A percentile compares a stretch with the other conserved stretches of the same genome.
These are phyloP conservation scores for Molorchus minor DNA, from an alignment of 2,888 invertebrate species.

Conservation along the genomic window DNA sequence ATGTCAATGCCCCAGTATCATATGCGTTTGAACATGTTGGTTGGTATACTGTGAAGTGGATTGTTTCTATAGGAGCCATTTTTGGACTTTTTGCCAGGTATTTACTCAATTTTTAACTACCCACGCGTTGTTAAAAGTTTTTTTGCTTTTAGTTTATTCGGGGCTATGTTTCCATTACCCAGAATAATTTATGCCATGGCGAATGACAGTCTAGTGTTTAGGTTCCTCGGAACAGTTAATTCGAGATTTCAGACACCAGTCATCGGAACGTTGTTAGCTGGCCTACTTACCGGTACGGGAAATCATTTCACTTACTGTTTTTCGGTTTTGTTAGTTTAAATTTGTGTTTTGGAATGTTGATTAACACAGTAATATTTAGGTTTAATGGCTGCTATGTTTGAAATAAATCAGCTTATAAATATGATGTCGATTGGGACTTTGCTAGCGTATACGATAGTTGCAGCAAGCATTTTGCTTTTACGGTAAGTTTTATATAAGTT, in stretches of 20 bases:
- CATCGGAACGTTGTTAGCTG: slow-evolving; percentile 78
- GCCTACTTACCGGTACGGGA: slow-evolving; percentile 66
- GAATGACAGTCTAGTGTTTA: slow-evolving; percentile 83
- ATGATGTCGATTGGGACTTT: slow-evolving; percentile 85
- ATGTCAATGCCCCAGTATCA: slow-evolving; percentile 82
- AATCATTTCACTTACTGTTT: not conserved
- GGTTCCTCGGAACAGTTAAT: slow-evolving; percentile 77
- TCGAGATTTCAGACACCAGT: slow-evolving; percentile 81
- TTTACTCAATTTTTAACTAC: slow-evolving; percentile 3
- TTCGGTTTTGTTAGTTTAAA: not conserved
- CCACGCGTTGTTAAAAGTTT: not conserved
- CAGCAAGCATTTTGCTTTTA: slow-evolving; percentile 76
- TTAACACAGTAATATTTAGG: slow-evolving; percentile 57
- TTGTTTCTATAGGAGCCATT: slow-evolving; percentile 85
- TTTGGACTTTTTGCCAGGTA: slow-evolving; percentile 87
- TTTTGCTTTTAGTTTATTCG: slow-evolving; percentile 73
- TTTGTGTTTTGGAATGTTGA: slow-evolving; percentile 2
- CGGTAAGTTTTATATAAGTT: slow-evolving; percentile 70
- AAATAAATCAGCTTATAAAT: slow-evolving; percentile 75
- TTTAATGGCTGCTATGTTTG: slow-evolving; percentile 74
- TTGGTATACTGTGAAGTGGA: slow-evolving; percentile 81
- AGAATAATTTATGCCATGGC: slow-evolving; percentile 91
- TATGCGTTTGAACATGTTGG: slow-evolving; percentile 78
- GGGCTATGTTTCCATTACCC: slow-evolving; percentile 87
- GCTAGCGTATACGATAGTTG: slow-evolving; percentile 79